These are phyloP conservation scores for Pocota personata DNA, from an alignment of 2,888 invertebrate species.

Conservation along the genomic window DNA sequence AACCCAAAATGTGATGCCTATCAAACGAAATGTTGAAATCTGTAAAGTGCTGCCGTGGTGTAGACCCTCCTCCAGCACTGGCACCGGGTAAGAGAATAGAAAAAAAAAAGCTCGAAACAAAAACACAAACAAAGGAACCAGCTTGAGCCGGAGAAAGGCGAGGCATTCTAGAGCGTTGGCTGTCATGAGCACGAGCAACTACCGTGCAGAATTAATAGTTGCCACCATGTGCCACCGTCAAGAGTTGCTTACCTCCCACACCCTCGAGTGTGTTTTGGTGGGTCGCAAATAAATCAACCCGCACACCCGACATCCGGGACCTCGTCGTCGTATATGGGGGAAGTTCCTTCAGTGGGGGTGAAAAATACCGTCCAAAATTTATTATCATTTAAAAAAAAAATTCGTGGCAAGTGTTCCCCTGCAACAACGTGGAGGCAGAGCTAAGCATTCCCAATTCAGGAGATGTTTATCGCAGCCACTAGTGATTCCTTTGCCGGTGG, in stretches of 20 bases:
- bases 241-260: conserved; percentile 6
- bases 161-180: conserved; percentile 53
- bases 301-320: conserved; percentile 37
- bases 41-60: conserved; percentile 18
- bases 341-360: conserved; percentile 18
- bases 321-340: conserved; percentile 24
- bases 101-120: background rate
- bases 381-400: conserved; percentile 58
- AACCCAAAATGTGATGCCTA: conserved; percentile 45
- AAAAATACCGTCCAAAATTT: conserved; percentile 68
- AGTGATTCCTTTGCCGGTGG: conserved; percentile 49
- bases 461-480: conserved; percentile 67
- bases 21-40: conserved; percentile 49
- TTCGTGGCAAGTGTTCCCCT: conserved; percentile 38
- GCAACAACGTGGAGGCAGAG: background rate
- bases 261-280: conserved; percentile 47
- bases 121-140: conserved; percentile 22
- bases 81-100: background rate
- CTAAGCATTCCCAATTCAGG: conserved; percentile 61
- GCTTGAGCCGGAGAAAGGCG: conserved; percentile 11
- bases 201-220: conserved; percentile 65
- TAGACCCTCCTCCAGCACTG: background rate
- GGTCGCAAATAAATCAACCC: conserved; percentile 64
- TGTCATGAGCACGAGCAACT: conserved; percentile 68
- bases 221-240: conserved; percentile 63